Base-by-base conservation (phyloP, 2,888 invertebrate species). In the Heliconius sara region DNA sequence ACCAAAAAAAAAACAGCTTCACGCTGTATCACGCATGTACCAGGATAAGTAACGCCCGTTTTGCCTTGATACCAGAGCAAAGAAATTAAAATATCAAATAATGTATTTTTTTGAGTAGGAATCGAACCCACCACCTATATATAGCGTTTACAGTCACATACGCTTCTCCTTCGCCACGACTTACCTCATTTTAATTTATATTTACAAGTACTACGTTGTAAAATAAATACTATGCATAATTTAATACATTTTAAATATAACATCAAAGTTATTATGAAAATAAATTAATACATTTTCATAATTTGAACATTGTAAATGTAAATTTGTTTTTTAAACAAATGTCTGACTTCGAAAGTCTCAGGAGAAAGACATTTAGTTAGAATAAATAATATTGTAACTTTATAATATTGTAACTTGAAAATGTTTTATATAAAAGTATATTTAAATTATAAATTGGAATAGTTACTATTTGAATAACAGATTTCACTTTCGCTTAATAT, bases 241-340 rank as follows among this genome's bases (percentile, higher is more conserved):
- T 73, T 74, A 74, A 60, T 63, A 63, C n/a, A 10, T 74, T 74
- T 74, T 43, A 63, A 27, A 65, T 43, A 65, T 16, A 63, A 75
- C 19, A 65, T 25, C 30, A 60, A 73, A 57, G 57, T 34, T 73
- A 75, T 65, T 75, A 75, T 27, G 75, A 75, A 74, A 74, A 75
- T 65, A 63, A 6, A 47, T 75, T 43, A 75, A 75, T 75, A 65
- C 43, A 75, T 65, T 43, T 75, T 75, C 65, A 65, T 75, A 74
- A 74, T 57, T 22, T 65, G 65, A 75, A 47, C 65, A 25, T 43
- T 75, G 68, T 68, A 68, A 68, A 75, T 75, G 75, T 75, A 75
- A 75, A 75, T 75, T 75, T 27, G 12, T 65, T 65, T 75, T 75
- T 27, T 43, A 75, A 25, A 65, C 63, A 74, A 63, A 65, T 75